Evolutionary conservation across 2,113 vertebrate genomes (phyloP).

Genomic region (Excalfactoria chinensis): DNA sequence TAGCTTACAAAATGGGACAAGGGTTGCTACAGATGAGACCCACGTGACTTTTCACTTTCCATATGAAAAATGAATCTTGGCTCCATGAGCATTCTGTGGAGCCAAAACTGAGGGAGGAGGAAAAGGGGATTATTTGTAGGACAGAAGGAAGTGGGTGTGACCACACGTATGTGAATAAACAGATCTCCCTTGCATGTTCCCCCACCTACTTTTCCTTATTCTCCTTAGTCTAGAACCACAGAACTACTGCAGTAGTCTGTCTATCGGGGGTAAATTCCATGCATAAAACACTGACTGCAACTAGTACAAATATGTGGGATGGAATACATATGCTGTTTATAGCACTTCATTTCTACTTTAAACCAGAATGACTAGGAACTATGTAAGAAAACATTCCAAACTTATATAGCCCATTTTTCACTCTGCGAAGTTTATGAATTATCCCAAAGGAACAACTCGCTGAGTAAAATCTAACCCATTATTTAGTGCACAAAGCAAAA

Average conservation of each 20-base stretch:
- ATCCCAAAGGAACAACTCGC: not conserved
- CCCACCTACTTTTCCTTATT: not conserved
- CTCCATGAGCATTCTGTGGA: not conserved
- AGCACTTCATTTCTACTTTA: not conserved
- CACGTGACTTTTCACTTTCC: not conserved
- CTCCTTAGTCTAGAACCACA: not conserved
- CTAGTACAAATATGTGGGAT: not conserved
- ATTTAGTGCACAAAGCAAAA: not conserved
- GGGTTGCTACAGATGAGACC: not conserved
- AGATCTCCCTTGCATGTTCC: not conserved
- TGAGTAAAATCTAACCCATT: not conserved
- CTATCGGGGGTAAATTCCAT: not conserved
- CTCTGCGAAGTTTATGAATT: not conserved
- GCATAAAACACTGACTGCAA: not conserved
- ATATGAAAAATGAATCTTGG: slow-evolving; percentile 4
- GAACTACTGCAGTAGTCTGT: not conserved
- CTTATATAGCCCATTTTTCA: not conserved
- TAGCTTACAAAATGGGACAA: not conserved
- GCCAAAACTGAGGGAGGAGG: not conserved
- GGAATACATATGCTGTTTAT: not conserved
- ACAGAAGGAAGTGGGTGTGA: not conserved
- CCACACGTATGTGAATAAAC: fast-evolving
- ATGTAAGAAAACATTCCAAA: not conserved
- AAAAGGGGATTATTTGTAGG: not conserved
- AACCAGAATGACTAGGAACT: not conserved